Conservation (phyloP, 2,113 vertebrate genomes). For the Ciconia maguari region DNA sequence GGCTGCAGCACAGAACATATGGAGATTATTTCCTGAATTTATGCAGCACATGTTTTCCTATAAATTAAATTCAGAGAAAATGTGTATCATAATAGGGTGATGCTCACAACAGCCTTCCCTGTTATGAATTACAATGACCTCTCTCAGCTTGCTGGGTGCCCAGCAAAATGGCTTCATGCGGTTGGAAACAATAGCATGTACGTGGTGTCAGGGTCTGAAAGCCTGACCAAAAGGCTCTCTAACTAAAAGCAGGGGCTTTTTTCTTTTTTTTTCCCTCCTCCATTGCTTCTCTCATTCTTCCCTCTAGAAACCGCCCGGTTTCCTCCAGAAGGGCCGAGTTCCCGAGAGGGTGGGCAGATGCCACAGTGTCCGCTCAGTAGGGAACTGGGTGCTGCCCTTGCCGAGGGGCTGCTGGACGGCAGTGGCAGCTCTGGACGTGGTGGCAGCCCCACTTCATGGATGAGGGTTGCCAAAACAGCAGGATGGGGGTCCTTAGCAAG, state of each 20-base stretch:
- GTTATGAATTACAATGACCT: conserved; percentile 52
- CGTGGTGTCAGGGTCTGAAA: not conserved
- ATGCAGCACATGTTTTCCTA: conserved; percentile 55
- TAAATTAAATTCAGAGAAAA: conserved; percentile 67
- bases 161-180: not conserved
- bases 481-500: not conserved
- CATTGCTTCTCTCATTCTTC: not conserved
- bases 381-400: not conserved
- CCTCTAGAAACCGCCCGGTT: not conserved
- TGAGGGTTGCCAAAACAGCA: not conserved
- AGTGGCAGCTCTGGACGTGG: not conserved
- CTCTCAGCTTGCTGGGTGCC: not conserved
- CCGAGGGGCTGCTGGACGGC: not conserved
- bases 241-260: not conserved
- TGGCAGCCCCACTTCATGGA: not conserved
- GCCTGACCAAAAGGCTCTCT: not conserved
- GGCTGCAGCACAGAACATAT: conserved; percentile 29
- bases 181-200: not conserved
- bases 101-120: conserved; percentile 27
- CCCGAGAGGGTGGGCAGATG: not conserved
- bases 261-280: not conserved
- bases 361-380: not conserved
- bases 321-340: not conserved
- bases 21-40: conserved; percentile 53
- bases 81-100: conserved; percentile 53